These are phyloP conservation scores for Caenorhabditis inopinata DNA, from an alignment of 1,140 invertebrate species.

Conservation along the genomic window DNA sequence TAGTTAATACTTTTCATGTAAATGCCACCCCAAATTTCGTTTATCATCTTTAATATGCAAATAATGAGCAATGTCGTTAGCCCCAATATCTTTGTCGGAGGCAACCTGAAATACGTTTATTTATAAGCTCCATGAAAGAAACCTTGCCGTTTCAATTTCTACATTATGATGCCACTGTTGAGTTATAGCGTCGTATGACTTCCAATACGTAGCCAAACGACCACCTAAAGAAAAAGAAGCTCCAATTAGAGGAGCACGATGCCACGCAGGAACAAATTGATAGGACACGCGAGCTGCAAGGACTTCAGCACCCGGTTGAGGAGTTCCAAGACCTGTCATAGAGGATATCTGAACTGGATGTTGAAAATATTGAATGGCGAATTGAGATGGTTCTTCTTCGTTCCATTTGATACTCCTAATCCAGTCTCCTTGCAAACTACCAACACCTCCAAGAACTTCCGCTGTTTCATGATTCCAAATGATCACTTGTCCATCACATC, in stretches of 20 bases:
- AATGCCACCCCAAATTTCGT: background rate
- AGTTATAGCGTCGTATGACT: background rate
- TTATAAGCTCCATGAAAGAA: background rate
- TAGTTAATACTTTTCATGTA: background rate
- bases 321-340: background rate
- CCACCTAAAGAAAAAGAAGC: background rate
- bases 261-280: conserved; percentile 25
- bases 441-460: conserved; percentile 15
- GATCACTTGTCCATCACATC: conserved; percentile 13
- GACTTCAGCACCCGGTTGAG: background rate
- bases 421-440: conserved; percentile 20
- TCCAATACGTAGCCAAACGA: background rate
- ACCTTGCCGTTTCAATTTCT: background rate
- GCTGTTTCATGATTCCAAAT: conserved; percentile 30
- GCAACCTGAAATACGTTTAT: background rate
- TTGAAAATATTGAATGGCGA: conserved; percentile 35
- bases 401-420: conserved; percentile 7
- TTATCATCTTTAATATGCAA: conserved; percentile 8
- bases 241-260: background rate
- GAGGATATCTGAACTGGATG: conserved; percentile 21
- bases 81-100: background rate
- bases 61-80: background rate
- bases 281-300: background rate
- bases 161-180: conserved; percentile 2
- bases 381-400: background rate